phyloP scores from a whole-genome alignment of 2,888 invertebrate species.

The Mechanitis messenoides region DNA sequence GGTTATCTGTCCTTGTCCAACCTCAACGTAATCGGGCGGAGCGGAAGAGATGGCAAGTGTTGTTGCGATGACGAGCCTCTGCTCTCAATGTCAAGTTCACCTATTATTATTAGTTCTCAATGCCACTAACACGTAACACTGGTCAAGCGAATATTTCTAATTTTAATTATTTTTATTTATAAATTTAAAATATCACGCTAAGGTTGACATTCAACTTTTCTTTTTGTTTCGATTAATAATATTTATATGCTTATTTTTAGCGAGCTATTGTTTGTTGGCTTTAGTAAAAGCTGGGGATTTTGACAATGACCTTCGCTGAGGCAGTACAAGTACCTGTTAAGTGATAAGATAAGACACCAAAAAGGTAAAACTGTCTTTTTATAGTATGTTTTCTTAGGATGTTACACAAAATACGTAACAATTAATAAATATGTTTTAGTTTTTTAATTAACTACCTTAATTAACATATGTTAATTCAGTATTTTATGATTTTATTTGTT shows the following conservation, averaged over 20 bases:
- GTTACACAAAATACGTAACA: no score
- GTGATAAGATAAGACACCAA: conserved; percentile 20
- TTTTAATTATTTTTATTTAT: neutral
- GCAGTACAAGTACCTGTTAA: conserved; percentile 14
- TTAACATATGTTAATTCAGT: no score
- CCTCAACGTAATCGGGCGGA: conserved; percentile 39
- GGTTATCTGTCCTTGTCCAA: conserved; percentile 56
- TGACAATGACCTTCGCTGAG: conserved; percentile 23
- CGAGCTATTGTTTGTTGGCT: conserved; percentile 14
- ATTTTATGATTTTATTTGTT: no score
- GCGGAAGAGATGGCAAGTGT: conserved; percentile 60
- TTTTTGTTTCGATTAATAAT: no score
- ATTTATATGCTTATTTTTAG: neutral
- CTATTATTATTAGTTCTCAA: conserved; percentile 76
- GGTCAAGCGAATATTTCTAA: conserved; percentile 42
- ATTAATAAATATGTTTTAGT: no score
- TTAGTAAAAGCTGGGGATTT: conserved; percentile 20
- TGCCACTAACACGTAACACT: conserved; percentile 68
- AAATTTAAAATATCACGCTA: no score
- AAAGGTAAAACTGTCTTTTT: conserved; percentile 6
- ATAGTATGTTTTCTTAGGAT: no score
- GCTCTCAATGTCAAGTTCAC: conserved; percentile 76
- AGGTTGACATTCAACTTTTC: no score
- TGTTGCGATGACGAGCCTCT: conserved; percentile 73
- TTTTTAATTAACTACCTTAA: no score